phyloP scores from a whole-genome alignment of 2,888 invertebrate genomes.

The Physocephala rufipes region DNA sequence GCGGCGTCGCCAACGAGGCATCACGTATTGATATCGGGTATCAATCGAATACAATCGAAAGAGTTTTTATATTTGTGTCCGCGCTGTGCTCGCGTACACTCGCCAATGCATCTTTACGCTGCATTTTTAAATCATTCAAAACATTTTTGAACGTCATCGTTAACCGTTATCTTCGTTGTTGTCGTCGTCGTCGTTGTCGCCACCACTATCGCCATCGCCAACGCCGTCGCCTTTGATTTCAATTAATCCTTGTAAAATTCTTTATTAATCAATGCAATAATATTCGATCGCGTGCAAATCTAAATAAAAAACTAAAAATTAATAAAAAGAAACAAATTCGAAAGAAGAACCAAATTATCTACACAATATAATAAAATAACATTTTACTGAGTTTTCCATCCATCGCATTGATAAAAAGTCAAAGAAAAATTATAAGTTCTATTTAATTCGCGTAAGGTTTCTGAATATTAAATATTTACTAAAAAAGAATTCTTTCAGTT shows the following conservation, averaged over 20 bases:
- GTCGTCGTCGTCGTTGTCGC: conserved; percentile 29
- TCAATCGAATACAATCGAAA: background rate
- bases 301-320: background rate
- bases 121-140: background rate
- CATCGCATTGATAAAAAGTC: too few species aligned
- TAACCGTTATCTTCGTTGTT: background rate
- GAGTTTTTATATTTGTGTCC: background rate
- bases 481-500: background rate
- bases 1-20: conserved; percentile 42
- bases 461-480: too few species aligned
- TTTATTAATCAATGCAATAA: background rate
- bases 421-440: too few species aligned
- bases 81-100: conserved; percentile 15
- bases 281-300: background rate
- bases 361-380: background rate
- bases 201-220: background rate
- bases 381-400: background rate
- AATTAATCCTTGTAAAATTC: background rate
- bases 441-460: too few species aligned
- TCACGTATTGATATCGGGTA: background rate
- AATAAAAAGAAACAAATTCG: background rate
- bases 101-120: conserved; percentile 8
- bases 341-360: background rate
- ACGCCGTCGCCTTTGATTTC: conserved; percentile 2
- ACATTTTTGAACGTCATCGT: conserved; percentile 3